Evolutionary conservation across 2,113 vertebrate genomes (phyloP).

Genomic region (Platichthys stellatus): DNA sequence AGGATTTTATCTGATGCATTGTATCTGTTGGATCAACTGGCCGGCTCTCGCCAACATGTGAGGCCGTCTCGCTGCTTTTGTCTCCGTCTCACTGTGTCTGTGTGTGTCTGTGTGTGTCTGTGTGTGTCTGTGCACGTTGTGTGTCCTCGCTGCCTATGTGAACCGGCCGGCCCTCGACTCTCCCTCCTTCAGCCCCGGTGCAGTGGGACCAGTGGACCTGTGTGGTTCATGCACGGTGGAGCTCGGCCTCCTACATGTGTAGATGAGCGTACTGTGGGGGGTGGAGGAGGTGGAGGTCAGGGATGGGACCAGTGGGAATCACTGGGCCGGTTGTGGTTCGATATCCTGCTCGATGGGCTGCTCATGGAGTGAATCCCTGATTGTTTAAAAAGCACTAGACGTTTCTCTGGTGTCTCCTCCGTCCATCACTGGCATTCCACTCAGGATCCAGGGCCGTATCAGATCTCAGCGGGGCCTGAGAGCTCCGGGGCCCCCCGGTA

Average conservation of each 20-base stretch:
- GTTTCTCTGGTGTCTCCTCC: not conserved
- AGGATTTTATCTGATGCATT: slow-evolving; percentile 65
- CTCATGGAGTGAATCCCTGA: too few relatives aligned
- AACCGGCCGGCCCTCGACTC: not conserved
- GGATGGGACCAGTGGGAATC: slow-evolving; percentile 69
- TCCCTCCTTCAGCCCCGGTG: not conserved
- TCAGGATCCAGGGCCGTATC: slow-evolving; percentile 61
- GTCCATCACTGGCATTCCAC: slow-evolving; percentile 24
- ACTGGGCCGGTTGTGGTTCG: slow-evolving; percentile 29
- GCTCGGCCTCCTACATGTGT: not conserved
- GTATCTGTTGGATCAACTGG: slow-evolving; percentile 47
- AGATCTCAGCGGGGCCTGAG: slow-evolving; percentile 38
- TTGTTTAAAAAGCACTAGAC: not conserved
- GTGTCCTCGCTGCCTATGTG: not conserved
- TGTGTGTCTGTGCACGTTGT: too few relatives aligned
- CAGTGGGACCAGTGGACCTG: not conserved
- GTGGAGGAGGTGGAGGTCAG: not conserved
- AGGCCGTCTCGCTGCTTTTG: slow-evolving; percentile 4
- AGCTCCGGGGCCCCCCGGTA: too few relatives aligned
- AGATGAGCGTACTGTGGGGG: too few relatives aligned
- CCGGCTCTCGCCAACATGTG: slow-evolving; percentile 25
- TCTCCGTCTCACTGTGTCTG: not conserved
- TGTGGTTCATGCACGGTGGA: not conserved
- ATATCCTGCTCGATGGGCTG: not conserved
- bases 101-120: too few relatives aligned